Conservation (phyloP, 2,888 invertebrate species). For the Gryllus longicercus region DNA sequence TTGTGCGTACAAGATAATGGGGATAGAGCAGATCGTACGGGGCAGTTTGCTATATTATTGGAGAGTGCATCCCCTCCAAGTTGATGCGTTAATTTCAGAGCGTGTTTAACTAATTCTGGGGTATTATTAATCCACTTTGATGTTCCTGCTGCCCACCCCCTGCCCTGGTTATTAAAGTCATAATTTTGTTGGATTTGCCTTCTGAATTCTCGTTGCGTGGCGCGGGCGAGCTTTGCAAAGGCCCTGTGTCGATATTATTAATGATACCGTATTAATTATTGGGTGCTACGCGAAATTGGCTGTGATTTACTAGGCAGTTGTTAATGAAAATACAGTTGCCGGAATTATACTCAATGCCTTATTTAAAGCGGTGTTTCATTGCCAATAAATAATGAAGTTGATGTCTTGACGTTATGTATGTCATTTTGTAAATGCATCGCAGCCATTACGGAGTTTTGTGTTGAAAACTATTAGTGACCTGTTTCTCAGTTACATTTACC, state of each 20-base stretch:
- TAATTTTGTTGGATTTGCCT: slow-evolving; percentile 8
- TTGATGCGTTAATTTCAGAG: neutral
- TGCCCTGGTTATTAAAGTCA: neutral
- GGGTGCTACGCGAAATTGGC: neutral
- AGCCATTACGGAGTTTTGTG: too few species aligned
- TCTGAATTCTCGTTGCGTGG: neutral
- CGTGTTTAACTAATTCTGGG: neutral
- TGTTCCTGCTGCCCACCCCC: neutral
- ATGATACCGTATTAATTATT: neutral
- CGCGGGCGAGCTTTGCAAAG: neutral
- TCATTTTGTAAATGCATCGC: too few species aligned
- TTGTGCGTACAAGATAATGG: too few species aligned
- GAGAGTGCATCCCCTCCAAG: too few species aligned
- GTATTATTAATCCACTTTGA: slow-evolving; percentile 1
- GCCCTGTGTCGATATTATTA: neutral
- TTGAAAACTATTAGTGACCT: too few species aligned
- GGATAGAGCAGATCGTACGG: too few species aligned
- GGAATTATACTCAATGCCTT: too few species aligned
- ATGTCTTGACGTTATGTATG: too few species aligned
- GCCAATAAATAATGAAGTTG: too few species aligned
- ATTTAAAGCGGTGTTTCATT: too few species aligned
- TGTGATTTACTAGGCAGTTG: neutral
- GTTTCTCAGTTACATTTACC: too few species aligned
- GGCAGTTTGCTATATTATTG: too few species aligned
- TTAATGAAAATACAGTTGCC: neutral